These are phyloP conservation scores for Cariama cristata DNA, from an alignment of 2,113 vertebrate species.

Conservation along the genomic window DNA sequence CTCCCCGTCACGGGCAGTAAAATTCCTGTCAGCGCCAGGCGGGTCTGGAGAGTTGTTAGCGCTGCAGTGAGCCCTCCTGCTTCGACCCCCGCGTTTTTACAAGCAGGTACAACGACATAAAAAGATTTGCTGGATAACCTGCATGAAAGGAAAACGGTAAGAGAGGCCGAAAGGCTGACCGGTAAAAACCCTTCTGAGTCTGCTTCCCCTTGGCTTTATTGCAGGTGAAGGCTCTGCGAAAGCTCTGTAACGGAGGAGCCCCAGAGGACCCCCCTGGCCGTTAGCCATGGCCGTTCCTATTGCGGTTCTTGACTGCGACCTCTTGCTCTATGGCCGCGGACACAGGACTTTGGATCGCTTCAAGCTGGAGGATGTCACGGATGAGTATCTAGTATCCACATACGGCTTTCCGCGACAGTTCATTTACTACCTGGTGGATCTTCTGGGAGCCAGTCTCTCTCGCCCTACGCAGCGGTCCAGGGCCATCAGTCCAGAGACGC, in stretches of 20 bases:
- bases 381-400: conserved; percentile 86
- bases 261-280: neutral
- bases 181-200: neutral
- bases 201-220: neutral
- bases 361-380: conserved; percentile 89
- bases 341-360: conserved; percentile 94
- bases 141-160: conserved; percentile 7
- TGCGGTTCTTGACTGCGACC: conserved; percentile 92
- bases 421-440: conserved; percentile 91
- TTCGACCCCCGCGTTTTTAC: neutral
- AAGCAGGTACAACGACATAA: neutral
- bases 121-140: neutral
- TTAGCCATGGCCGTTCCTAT: conserved; percentile 88
- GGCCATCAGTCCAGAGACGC: conserved; percentile 95
- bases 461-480: conserved; percentile 92
- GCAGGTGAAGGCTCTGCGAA: neutral
- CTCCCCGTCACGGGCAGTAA: neutral
- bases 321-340: conserved; percentile 92
- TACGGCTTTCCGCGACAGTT: conserved; percentile 95
- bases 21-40: neutral
- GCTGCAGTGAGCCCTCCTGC: neutral
- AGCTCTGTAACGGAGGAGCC: neutral
- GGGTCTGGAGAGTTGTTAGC: neutral
- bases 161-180: neutral
- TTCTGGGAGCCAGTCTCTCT: conserved; percentile 85